phyloP scores from a whole-genome alignment of 2,797 vertebrate genomes.

The Heliangelus exortis region DNA sequence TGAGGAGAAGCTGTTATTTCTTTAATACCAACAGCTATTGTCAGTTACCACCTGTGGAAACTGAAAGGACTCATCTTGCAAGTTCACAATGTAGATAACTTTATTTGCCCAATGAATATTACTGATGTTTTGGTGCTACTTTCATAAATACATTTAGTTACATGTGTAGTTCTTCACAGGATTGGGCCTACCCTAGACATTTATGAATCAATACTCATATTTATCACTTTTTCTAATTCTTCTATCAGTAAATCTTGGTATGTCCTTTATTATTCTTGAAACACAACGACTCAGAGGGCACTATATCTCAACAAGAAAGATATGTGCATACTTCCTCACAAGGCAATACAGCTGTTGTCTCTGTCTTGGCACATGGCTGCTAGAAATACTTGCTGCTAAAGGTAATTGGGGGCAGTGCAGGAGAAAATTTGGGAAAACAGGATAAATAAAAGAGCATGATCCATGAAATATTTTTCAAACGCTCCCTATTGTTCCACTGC shows the following conservation, averaged over 20 bases:
- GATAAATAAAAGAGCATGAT: not conserved
- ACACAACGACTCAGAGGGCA: not conserved
- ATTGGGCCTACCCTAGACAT: not conserved
- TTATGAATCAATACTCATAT: not conserved
- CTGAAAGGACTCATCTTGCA: not conserved
- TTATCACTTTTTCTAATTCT: not conserved
- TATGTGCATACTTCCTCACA: not conserved
- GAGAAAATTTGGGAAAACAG: not conserved
- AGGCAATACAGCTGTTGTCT: not conserved
- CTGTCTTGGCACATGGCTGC: not conserved
- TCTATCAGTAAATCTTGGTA: not conserved
- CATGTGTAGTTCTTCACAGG: not conserved
- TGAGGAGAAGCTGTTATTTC: not conserved
- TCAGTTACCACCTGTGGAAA: not conserved
- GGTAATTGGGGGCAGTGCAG: not conserved
- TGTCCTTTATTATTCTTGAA: slow-evolving; percentile 12
- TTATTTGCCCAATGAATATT: not conserved
- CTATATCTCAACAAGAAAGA: not conserved
- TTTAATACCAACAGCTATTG: not conserved
- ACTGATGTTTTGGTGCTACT: not conserved
- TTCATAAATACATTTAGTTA: not conserved
- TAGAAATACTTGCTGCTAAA: not conserved
- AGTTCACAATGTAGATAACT: not conserved
- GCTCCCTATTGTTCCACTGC: not conserved
- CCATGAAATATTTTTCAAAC: not conserved